Base-by-base conservation (phyloP, 1,140 invertebrate species). In the Lepidurus arcticus region DNA sequence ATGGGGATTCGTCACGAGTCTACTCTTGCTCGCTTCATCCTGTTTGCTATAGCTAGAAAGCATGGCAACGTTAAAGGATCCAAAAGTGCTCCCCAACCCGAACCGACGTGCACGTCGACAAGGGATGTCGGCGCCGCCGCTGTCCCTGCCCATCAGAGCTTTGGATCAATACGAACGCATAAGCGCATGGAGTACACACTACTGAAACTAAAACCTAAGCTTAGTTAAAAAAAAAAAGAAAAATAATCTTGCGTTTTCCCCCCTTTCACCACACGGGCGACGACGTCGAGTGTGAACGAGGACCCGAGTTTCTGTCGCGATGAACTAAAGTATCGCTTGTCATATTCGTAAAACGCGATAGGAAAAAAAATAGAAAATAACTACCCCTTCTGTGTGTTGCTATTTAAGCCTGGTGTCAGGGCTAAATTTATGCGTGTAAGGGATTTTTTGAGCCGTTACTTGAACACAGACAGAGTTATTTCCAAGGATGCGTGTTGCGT, bases 71-170 rank as follows among this genome's bases (percentile, higher is more conserved):
- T 13, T 65, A 34, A 34, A 65, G 53, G 53, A 21, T n/a, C 53
- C 16, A 5, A 65, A 65, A 65, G 53, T 21, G 53, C 53, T 65
- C 53, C 53, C 53, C 21, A 65, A 65, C 16, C 53, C 53, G n/a
- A 65, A 65, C 53, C 53, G 53, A 65, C 53, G 13, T 65, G 53
- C 21, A 65, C 53, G 21, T 65, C 53, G 53, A 65, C 53, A 65
- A 65, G 53, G 53, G 53, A 65, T 65, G 53, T 65, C 53, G 53
- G 53, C 53, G 53, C 53, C 53, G 53, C 53, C 53, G 53, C 53
- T 13, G 53, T 65, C 53, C 9, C 53, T 65, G 53, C 53, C 53
- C 53, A 65, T 65, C 53, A 65, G 34, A 65, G 53, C 16, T 21
- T 65, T 65, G 53, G 53, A 65, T 65, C 53, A 65, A 65, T 65